phyloP scores from a whole-genome alignment of 2,797 vertebrate genomes.

The Diglossa cyanea region DNA sequence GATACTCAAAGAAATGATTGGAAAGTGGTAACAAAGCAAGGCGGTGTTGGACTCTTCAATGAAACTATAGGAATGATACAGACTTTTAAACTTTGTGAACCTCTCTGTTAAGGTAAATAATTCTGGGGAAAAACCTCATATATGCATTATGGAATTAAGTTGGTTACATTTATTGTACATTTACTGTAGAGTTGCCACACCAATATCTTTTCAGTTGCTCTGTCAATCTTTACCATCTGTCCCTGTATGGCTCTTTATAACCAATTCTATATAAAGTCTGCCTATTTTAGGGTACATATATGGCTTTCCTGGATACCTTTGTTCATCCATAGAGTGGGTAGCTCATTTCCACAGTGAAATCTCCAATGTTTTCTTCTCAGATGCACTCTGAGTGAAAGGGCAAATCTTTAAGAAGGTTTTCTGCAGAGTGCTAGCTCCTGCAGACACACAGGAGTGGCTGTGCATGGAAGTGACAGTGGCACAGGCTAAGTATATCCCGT shows the following conservation, averaged over 20 bases:
- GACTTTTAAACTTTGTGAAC: background rate
- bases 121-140: background rate
- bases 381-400: background rate
- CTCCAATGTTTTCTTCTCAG: background rate
- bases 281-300: background rate
- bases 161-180: background rate
- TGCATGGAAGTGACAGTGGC: background rate
- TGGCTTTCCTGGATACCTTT: background rate
- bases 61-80: background rate
- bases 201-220: accelerated
- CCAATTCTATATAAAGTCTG: background rate
- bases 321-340: accelerated
- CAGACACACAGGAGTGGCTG: background rate
- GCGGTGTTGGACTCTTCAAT: background rate
- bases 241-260: background rate
- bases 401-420: background rate
- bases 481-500: background rate
- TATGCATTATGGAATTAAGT: background rate
- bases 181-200: background rate
- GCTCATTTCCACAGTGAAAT: background rate
- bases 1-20: background rate
- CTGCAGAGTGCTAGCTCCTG: background rate
- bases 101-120: background rate
- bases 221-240: background rate
- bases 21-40: background rate